Base-by-base conservation (phyloP, 2,113 vertebrate species). In the Pycnonotus jocosus region DNA sequence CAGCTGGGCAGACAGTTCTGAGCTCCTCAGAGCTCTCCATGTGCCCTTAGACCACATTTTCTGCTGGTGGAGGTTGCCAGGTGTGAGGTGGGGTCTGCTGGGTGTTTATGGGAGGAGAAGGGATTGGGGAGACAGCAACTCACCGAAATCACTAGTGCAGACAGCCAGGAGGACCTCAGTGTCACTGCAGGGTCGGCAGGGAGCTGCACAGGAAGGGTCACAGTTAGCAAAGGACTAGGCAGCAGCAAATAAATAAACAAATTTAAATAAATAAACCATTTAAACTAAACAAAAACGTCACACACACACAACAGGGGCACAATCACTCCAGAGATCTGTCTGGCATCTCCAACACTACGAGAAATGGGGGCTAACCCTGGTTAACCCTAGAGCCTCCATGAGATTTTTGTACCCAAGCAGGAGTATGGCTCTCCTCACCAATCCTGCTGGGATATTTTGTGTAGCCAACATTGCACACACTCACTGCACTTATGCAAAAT, bases 131-230 rank as follows among this genome's bases (percentile, higher is more conserved):
- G 27, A 16, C 40, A n/a, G 25, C 58, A 58, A 96, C 99, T 99
- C 96, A 99, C 99, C 99, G 19, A 99, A 99, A 95, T 99, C 99
- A 51, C 98, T 99, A 91, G 99, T 99, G 98, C 99, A 99, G 92
- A 98, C 98, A 11, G 99, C 99, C 83, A 99, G 89, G 89, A 99
- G 99, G 33, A 99, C 98, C 94, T 99, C 99, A 0, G 98, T 97
- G 74, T 99, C 98, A 48, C 98, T 98, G 98, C 99, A 99, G 21
- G 99, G 99, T 78, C 99, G 98, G 97, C 99, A 99, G 23, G 99
- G 98, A 57, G 98, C 99, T 99, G 77, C 18, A 92, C 56, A 86
- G 84, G 80, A 96, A 93, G 14, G 19, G 56, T 30, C 57, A 69
- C 28, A 83, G 48, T 96, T 42, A 95, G 69, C 76, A 83, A 60